Base-by-base conservation (phyloP, 2,888 invertebrate species). In the Andricus quercusramuli region DNA sequence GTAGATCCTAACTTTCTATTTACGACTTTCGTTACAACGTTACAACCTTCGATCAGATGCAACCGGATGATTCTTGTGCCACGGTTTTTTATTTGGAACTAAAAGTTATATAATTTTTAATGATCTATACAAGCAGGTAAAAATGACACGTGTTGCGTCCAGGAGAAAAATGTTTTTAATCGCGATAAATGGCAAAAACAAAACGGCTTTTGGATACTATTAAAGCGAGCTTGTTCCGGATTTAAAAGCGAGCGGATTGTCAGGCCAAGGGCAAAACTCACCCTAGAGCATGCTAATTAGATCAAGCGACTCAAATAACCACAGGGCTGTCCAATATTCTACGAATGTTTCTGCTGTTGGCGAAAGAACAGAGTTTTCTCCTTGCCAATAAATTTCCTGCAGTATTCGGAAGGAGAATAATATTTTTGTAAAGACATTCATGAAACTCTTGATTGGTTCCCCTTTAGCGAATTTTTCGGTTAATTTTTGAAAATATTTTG, bases 221-320 rank as follows among this genome's bases (percentile, higher is more conserved):
- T 74, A 56, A 32, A 37, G 15, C n/a, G 22, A 79, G 83, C 82
- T 84, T 84, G 83, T 84, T 81, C 80, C 64, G 77, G 83, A 78
- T 83, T 77, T 41, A 84, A 83, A 84, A 85, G 83, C 70, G 81
- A 70, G 79, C 78, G 88, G 87, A 90, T 91, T 88, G 89, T 81
- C 86, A 85, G 84, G 81, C 86, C 86, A 90, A 90, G 89, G 90
- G 89, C 87, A 88, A 89, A 88, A 89, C 85, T 87, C 89, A 92
- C 91, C 92, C 92, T 87, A 89, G 87, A 88, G 87, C 80, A 84
- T 84, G 83, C 90, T 91, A 92, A 92, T 89, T 88, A 91, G 89
- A 92, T 92, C 89, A 92, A 86, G 89, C 89, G 90, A 88, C 83
- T 91, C 90, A 80, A 84, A 83, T 89, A 80, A 82, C 88, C 83